Evolutionary conservation across 2,888 invertebrate genomes (phyloP).

Genomic region (Morinoia aosen): DNA sequence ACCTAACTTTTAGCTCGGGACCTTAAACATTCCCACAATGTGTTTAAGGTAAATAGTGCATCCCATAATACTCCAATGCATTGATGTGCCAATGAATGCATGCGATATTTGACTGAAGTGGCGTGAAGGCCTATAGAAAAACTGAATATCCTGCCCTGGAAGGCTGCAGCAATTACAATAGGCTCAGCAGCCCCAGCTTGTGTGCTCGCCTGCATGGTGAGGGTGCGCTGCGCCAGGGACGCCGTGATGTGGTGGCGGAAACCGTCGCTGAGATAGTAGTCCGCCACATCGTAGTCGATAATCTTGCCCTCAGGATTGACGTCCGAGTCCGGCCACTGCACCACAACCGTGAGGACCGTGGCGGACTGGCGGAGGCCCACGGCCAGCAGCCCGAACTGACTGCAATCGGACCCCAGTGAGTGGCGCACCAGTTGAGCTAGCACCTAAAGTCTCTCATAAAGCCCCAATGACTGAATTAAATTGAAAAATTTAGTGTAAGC

Average conservation of each 20-base stretch:
- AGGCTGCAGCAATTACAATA: not conserved
- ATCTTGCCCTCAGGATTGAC: not conserved
- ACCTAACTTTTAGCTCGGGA: too few relatives aligned
- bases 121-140: too few relatives aligned
- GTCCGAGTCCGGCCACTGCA: not conserved
- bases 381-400: not conserved
- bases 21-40: too few relatives aligned
- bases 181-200: not conserved
- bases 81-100: too few relatives aligned
- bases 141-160: too few relatives aligned
- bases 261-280: not conserved
- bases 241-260: slow-evolving; percentile 42
- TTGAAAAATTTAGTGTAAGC: too few relatives aligned
- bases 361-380: not conserved
- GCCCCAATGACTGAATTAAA: too few relatives aligned
- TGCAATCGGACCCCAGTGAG: not conserved
- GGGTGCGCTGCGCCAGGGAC: not conserved
- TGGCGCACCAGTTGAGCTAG: too few relatives aligned
- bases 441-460: too few relatives aligned
- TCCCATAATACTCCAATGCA: too few relatives aligned
- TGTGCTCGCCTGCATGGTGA: not conserved
- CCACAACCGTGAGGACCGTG: not conserved
- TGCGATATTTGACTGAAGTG: too few relatives aligned
- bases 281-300: not conserved
- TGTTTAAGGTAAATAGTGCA: too few relatives aligned